These are phyloP conservation scores for Pagetopsis macropterus DNA, from an alignment of 2,797 vertebrate species.

Conservation along the genomic window DNA sequence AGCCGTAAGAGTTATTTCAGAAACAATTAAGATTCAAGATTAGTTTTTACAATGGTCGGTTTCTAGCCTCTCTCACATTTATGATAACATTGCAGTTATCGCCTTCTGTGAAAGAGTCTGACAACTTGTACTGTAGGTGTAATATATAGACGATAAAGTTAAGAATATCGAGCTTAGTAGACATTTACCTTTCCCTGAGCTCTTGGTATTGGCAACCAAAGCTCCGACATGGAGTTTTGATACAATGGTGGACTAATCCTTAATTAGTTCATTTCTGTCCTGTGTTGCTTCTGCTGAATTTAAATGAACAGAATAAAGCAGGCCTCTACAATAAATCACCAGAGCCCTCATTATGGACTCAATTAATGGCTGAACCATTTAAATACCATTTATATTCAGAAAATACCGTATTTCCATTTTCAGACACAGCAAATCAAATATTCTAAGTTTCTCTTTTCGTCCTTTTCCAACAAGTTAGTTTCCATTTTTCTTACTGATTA, in stretches of 20 bases:
- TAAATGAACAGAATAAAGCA: background rate
- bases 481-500: background rate
- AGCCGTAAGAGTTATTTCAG: conserved; percentile 29
- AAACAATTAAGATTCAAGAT: conserved; percentile 62
- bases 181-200: conserved; percentile 8
- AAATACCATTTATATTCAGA: conserved; percentile 3
- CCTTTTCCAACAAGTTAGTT: background rate
- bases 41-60: conserved; percentile 11
- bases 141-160: conserved; percentile 24
- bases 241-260: background rate
- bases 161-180: conserved; percentile 15
- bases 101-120: conserved; percentile 4
- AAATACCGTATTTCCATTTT: background rate
- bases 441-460: background rate
- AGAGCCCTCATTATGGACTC: conserved; percentile 6
- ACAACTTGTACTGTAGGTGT: conserved; percentile 7
- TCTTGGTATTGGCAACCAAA: conserved; percentile 5
- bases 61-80: conserved; percentile 24
- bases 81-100: conserved; percentile 29
- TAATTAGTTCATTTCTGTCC: conserved; percentile 27
- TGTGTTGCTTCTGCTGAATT: background rate
- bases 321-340: conserved; percentile 13
- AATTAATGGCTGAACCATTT: conserved; percentile 23
- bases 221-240: background rate
- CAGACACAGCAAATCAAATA: background rate